Percentiles rank a stretch among this genome's conserved stretches.
These are phyloP conservation scores for Sycophila texana DNA, from an alignment of 2,888 invertebrate species.

Conservation along the genomic window DNA sequence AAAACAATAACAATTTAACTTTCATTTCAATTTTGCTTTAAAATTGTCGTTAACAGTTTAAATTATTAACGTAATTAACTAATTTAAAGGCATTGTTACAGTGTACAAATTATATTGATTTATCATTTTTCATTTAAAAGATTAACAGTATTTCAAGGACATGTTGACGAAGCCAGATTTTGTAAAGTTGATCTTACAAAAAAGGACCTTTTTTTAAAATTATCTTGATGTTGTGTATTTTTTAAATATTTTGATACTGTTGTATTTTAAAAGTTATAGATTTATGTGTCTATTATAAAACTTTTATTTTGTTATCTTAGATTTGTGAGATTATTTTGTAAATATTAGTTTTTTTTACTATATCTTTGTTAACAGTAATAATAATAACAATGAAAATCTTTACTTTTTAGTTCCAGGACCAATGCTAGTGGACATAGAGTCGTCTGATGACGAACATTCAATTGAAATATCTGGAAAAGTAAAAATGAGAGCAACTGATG, in stretches of 20 bases:
- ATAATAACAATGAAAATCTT: conserved; percentile 6
- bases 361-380: conserved; percentile 8
- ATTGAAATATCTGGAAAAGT: conserved; percentile 83
- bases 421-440: conserved; percentile 82
- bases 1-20: conserved; percentile 13
- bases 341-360: not conserved
- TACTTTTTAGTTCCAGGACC: conserved; percentile 67
- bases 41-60: not conserved
- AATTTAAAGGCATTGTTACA: conserved; percentile 35
- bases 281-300: conserved; percentile 56
- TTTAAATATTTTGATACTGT: conserved; percentile 53
- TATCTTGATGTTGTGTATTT: conserved; percentile 56
- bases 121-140: not conserved
- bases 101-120: conserved; percentile 14
- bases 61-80: conserved; percentile 10
- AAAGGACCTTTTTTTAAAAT: conserved; percentile 57
- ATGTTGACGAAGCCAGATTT: conserved; percentile 57
- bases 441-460: conserved; percentile 89
- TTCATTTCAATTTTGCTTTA: conserved; percentile 1
- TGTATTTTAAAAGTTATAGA: conserved; percentile 55
- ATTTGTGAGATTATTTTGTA: conserved; percentile 50
- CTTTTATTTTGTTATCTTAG: conserved; percentile 53
- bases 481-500: conserved; percentile 75
- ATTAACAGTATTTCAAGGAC: conserved; percentile 41
- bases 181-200: conserved; percentile 53